A percentile compares a stretch with the other conserved stretches of the same genome.
These are phyloP conservation scores for Labroides dimidiatus DNA, from an alignment of 2,797 vertebrate genomes.

Conservation along the genomic window DNA sequence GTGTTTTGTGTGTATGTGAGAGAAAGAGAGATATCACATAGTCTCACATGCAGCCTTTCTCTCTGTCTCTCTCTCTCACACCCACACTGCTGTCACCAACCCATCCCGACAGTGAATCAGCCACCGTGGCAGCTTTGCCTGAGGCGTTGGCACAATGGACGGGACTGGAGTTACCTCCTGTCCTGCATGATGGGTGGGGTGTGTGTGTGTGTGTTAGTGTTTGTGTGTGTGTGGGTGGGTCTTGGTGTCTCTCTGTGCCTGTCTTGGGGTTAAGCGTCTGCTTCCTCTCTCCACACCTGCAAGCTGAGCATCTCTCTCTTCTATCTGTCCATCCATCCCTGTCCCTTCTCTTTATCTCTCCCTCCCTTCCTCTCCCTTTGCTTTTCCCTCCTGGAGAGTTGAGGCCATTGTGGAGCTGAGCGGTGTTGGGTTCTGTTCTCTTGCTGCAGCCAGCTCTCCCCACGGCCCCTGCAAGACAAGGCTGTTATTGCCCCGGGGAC, in stretches of 20 bases:
- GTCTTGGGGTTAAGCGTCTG: constrained; percentile 83
- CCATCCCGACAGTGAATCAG: constrained; percentile 75
- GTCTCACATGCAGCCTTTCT: constrained; percentile 67
- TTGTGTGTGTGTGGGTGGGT: constrained; percentile 48
- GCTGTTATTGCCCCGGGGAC: constrained; percentile 92
- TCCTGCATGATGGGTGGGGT: constrained; percentile 78
- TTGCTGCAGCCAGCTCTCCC: constrained; percentile 81
- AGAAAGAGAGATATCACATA: constrained; percentile 65
- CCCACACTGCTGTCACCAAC: constrained; percentile 80
- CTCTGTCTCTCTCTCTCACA: constrained; percentile 64
- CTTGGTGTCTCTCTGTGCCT: constrained; percentile 56
- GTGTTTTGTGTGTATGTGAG: constrained; percentile 67
- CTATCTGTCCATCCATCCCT: constrained; percentile 62
- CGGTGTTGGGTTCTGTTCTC: constrained; percentile 88
- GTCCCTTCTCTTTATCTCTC: constrained; percentile 81
- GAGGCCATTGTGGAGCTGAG: constrained; percentile 88
- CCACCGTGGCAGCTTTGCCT: constrained; percentile 78
- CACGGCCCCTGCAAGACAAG: constrained; percentile 87
- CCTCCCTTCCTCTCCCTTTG: constrained; percentile 37
- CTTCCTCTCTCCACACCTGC: constrained; percentile 91
- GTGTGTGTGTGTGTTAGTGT: constrained; percentile 37
- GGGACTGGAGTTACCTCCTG: constrained; percentile 87
- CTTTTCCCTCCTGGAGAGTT: constrained; percentile 82
- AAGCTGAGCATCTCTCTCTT: constrained; percentile 80
- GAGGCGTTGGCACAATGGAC: constrained; percentile 82